Base-by-base conservation (phyloP, 2,113 vertebrate genomes). In the Corythaixoides concolor region DNA sequence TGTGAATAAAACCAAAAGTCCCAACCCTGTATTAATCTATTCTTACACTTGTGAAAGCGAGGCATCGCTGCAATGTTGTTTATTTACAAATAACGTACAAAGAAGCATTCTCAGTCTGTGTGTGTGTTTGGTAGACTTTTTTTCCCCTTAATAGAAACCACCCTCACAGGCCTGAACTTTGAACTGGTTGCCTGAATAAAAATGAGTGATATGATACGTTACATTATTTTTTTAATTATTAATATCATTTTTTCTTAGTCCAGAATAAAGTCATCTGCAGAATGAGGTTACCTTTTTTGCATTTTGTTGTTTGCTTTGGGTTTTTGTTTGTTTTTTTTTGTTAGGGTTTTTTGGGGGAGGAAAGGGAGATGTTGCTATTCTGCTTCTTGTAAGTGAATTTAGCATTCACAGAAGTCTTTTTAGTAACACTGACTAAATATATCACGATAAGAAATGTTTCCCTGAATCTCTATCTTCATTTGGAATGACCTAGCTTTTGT, bases 311-410 rank as follows among this genome's bases (percentile, higher is more conserved):
- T 37, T 62, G 4, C 2, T 43, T 47, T 33, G 19, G 4, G 4
- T 7, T 47, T 28, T 28, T 28, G 11, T 5, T 45, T 52, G 0
- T 4, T 45, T 55, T 27, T 4, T 45, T 55, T 32, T 24, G 3
- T 37, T n/a, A 5, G 26, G 50, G 50, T 24, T 30, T 52, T 39
- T 33, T 30, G 1, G 0, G 4, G 1, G 9, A 8, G 28, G 7
- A 5, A 3, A 12, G 8, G 3, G 18, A 5, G 3, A 1, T n/a
- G 23, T 53, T 88, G 17, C 4, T 68, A 5, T 15, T 39, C 50
- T 37, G 9, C 23, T 74, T 70, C 19, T 73, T 67, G 14, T 5
- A 43, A 24, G 14, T 22, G 12, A 73, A 45, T 73, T 59, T 64
- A 53, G 3, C 8, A 14, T 58, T 55, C 32, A 32, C 12, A 23